Conservation (phyloP, 2,888 invertebrate genomes). For the Ophraella communa region DNA sequence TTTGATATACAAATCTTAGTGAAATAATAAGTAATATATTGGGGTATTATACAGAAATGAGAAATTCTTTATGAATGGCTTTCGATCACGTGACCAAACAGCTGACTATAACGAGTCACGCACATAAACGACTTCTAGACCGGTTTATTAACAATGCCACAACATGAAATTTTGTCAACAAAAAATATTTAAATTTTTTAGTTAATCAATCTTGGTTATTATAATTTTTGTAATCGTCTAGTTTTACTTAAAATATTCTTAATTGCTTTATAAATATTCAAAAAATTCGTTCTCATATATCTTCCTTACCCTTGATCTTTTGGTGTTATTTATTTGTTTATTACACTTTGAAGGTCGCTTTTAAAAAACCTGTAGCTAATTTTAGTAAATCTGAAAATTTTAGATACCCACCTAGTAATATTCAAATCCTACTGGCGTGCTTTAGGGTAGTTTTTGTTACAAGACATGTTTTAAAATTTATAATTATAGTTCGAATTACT, state of each 20-base stretch:
- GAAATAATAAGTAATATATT: slow-evolving; percentile 8
- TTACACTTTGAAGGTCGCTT: not conserved
- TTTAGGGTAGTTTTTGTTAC: not conserved
- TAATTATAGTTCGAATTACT: too few relatives aligned
- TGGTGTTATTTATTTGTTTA: not conserved
- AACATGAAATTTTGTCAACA: not conserved
- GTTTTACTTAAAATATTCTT: not conserved
- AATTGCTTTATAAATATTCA: not conserved
- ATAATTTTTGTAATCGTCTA: not conserved
- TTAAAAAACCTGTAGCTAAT: not conserved
- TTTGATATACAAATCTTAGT: not conserved
- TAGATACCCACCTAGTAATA: not conserved
- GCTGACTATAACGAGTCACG: slow-evolving; percentile 57
- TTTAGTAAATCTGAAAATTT: not conserved
- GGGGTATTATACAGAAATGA: not conserved
- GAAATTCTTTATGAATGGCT: slow-evolving; percentile 15
- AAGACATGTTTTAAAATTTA: too few relatives aligned
- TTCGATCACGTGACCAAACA: slow-evolving; percentile 53
- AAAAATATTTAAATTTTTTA: not conserved
- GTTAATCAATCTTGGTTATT: not conserved
- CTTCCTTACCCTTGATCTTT: not conserved
- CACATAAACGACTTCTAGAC: slow-evolving; percentile 40
- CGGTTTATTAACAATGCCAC: slow-evolving; percentile 6
- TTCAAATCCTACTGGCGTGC: not conserved
- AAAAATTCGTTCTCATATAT: not conserved